Evolutionary conservation across 2,888 invertebrate species (phyloP), one percentile per base, ranked within the genome.

Genomic region (Nomada lathburiana): DNA sequence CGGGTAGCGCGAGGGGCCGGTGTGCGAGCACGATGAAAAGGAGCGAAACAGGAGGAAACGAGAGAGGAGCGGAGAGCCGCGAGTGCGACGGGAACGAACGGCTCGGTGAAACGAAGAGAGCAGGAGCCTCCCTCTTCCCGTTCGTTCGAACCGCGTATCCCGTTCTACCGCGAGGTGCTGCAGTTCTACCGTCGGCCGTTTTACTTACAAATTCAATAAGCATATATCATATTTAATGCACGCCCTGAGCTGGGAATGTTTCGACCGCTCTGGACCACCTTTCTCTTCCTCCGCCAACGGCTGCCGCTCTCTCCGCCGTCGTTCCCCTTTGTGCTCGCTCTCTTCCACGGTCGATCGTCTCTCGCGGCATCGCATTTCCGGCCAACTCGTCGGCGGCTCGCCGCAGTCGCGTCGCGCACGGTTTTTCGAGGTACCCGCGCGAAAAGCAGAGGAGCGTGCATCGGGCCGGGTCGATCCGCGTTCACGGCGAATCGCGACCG

Each of bases 141-240:
- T 62, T 71, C 70, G 65, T 55, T 75, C 76, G 64, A 29, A 74
- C 52, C 77, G 76, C 67, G 76, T 69, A 68, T 81, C 76, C 77
- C 82, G 83, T 85, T 84, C 87, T 85, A 86, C 85, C 82, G 83
- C 82, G 80, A 85, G 83, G 64, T 76, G 83, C 84, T 83, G 86
- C 83, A 85, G 76, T 85, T 85, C 88, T 88, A 88, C 88, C 87
- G 82, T 88, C 81, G 84, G 87, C 86, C 91, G 88, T 91, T 92
- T 92, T 91, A 91, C 92, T 92, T 90, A 91, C 92, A 92, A 93
- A 91, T 93, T 93, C 92, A 92, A 93, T 92, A 93, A 93, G 91
- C 92, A 91, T 93, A 92, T 92, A 93, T 93, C 93, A 93, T 91
- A 91, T 92, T 93, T 92, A 93, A 93, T 91, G 92, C 88, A 90